Evolutionary conservation across 2,797 vertebrate genomes (phyloP), one percentile per base, ranked within the genome.

Genomic region (Sebastes diaconus): DNA sequence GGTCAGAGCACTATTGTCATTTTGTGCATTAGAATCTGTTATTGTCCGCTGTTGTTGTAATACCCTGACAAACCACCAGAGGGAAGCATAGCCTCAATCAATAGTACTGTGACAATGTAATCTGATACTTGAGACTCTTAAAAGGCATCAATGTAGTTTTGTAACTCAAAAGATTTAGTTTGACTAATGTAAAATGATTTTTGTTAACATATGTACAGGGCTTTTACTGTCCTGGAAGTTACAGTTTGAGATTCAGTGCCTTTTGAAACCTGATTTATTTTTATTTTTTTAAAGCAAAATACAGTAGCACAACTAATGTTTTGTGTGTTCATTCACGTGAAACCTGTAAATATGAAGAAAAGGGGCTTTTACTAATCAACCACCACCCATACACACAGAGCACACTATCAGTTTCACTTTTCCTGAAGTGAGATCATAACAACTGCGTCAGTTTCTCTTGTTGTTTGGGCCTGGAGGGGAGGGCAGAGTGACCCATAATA

Each of bases 61-160:
- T 84, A 5, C 65, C 8, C 4, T 14, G 13, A 68, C 4, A 8
- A 13, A 65, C 86, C 92, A 92, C 82, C 55, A 91, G 90, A 78
- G 73, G 86, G 89, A 0, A 69, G 67, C 60, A 84, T 5, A 52
- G 39, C 6, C 50, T 11, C 9, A 54, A 7, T 24, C 4, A 61
- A 8, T 2, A 6, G n/a, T 13, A 5, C 8, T 32, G 5, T n/a
- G 8, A 20, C 12, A 16, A 18, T 66, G n/a, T 63, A 39, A 60
- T 68, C 39, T 57, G 24, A 58, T 57, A 32, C n/a, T 9, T 14
- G n/a, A 30, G 10, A 16, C 39, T 59, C 6, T 32, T 58, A 9
- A 52, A 68, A 64, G 14, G 4, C 1, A 14, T 25, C 25, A 59
- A 4, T 14, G 5, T 11, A 27, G 3, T 50, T 6, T 54, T 60